Percentiles rank a stretch among this genome's conserved stretches.
phyloP scores from a whole-genome alignment of 2,797 vertebrate genomes.

The Liparis tanakae region DNA sequence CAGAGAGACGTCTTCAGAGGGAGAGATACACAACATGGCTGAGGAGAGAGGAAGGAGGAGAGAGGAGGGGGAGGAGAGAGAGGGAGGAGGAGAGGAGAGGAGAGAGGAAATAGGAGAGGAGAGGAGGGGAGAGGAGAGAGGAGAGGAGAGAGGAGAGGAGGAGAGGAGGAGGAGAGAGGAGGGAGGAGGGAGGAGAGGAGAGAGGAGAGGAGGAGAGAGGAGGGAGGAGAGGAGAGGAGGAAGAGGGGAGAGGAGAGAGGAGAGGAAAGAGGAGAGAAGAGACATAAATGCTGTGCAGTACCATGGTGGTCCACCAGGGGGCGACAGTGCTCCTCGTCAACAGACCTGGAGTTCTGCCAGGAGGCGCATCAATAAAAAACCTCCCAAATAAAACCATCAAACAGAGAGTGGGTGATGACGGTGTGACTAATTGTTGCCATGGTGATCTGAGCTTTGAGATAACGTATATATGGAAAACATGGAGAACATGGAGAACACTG shows the following conservation, averaged over 20 bases:
- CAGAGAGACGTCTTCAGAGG: constrained; percentile 65
- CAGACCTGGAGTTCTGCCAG: constrained; percentile 65
- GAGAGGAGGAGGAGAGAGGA: too few relatives aligned
- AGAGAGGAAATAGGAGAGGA: too few relatives aligned
- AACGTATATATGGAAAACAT: too few relatives aligned
- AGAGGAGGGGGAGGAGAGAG: too few relatives aligned
- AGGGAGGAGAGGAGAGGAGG: too few relatives aligned
- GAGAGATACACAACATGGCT: constrained; percentile 69
- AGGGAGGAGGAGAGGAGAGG: too few relatives aligned
- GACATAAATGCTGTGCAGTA: constrained; percentile 34
- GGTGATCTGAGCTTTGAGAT: constrained; percentile 79
- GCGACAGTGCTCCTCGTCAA: constrained; percentile 82
- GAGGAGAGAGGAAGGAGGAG: constrained; percentile 35
- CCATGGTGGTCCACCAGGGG: constrained; percentile 82
- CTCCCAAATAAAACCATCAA: constrained; percentile 78
- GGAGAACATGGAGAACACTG: constrained; percentile 22
- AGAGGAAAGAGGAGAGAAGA: too few relatives aligned
- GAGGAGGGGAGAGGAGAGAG: too few relatives aligned
- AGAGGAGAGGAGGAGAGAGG: too few relatives aligned
- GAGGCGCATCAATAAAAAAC: constrained; percentile 61
- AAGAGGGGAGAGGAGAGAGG: too few relatives aligned
- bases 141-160: too few relatives aligned
- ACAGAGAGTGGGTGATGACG: constrained; percentile 76
- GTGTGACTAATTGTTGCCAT: constrained; percentile 84
- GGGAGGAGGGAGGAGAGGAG: too few relatives aligned